Percentiles rank a stretch among this genome's conserved stretches.
Evolutionary conservation across 2,888 invertebrate genomes (phyloP).

Genomic region (Aphidius colemani): DNA sequence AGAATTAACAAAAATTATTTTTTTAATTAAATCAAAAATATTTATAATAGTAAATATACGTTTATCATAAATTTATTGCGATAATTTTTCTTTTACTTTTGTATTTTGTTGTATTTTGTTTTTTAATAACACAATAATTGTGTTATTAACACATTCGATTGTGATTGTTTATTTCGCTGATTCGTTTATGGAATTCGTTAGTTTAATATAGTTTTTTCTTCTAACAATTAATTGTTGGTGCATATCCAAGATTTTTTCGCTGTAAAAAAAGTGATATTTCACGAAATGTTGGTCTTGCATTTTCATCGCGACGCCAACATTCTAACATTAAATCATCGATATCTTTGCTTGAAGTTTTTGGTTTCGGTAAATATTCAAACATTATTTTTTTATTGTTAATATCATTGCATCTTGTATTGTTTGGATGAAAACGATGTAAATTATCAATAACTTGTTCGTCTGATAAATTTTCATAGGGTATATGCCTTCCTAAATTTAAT

Average conservation of each 20-base stretch:
- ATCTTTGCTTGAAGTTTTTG: conserved; percentile 76
- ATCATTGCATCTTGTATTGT: conserved; percentile 53
- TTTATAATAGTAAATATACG: too few relatives aligned
- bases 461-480: conserved; percentile 76
- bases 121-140: neutral
- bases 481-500: conserved; percentile 74
- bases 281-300: conserved; percentile 76
- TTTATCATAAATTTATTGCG: too few relatives aligned
- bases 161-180: conserved; percentile 19
- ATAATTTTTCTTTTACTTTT: neutral
- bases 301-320: conserved; percentile 81
- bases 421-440: conserved; percentile 72
- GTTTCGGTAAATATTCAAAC: conserved; percentile 70
- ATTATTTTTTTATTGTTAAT: conserved; percentile 45
- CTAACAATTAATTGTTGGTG: conserved; percentile 62
- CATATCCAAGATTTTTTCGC: conserved; percentile 70
- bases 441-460: conserved; percentile 84
- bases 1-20: too few relatives aligned
- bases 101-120: too few relatives aligned
- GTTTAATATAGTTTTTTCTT: conserved; percentile 15
- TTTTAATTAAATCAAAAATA: too few relatives aligned
- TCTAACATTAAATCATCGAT: conserved; percentile 83
- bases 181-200: conserved; percentile 15
- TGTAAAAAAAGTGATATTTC: conserved; percentile 84
- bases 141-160: neutral